Conservation (phyloP, 2,797 vertebrate species). For the Oreortyx pictus region DNA sequence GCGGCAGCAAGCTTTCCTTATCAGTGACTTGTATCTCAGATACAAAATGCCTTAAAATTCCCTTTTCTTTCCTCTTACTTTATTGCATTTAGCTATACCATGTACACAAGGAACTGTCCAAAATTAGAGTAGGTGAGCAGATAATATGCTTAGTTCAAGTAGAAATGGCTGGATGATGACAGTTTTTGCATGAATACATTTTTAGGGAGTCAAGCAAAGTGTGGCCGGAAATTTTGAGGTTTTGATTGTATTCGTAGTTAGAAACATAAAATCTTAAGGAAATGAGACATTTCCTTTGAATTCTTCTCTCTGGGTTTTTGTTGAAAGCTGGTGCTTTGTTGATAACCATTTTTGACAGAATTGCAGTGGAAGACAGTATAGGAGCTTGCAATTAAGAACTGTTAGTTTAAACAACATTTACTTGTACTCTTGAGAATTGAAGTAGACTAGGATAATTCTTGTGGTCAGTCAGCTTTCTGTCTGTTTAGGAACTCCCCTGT, state of each 20-base stretch:
- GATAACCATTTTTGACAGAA: not conserved
- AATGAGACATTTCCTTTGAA: not conserved
- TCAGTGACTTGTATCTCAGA: not conserved
- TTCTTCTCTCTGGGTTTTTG: not conserved
- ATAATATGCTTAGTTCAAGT: not conserved
- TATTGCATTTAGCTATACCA: not conserved
- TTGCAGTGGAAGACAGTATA: not conserved
- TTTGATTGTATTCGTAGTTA: not conserved
- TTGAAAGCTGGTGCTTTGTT: not conserved
- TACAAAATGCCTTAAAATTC: not conserved
- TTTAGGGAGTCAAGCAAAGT: not conserved
- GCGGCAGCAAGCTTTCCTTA: not conserved
- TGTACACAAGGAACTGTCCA: not conserved
- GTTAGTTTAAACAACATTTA: not conserved
- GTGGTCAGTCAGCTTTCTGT: not conserved
- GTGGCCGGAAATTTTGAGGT: not conserved
- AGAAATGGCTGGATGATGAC: not conserved
- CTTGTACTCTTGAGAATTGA: not conserved
- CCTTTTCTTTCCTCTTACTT: not conserved
- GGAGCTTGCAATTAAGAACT: not conserved
- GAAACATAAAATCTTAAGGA: not conserved
- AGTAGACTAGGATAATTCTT: not conserved
- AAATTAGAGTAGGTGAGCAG: not conserved
- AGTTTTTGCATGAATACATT: not conserved
- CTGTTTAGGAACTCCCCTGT: not conserved